These are phyloP conservation scores for Litocranius walleri DNA, from an alignment of 2,113 vertebrate species.

Conservation along the genomic window DNA sequence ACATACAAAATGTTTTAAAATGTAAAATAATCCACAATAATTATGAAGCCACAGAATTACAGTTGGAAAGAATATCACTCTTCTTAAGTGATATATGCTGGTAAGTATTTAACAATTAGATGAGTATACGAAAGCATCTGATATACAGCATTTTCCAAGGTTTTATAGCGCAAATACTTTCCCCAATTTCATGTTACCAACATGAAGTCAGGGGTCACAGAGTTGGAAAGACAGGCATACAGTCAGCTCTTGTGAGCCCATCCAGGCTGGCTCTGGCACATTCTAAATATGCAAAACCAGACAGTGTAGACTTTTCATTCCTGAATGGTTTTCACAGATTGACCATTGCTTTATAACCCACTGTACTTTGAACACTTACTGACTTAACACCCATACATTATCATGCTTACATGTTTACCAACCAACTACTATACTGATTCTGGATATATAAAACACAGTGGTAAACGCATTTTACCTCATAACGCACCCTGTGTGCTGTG, in stretches of 20 bases:
- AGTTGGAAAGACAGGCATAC: too few relatives aligned
- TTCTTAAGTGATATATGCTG: neutral
- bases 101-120: neutral
- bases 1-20: neutral
- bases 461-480: neutral
- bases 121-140: neutral
- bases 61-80: neutral
- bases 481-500: neutral
- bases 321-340: neutral
- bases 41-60: neutral
- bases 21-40: neutral
- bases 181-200: neutral
- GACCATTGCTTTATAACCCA: neutral
- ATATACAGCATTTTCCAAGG: constrained; percentile 4
- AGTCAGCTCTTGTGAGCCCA: neutral
- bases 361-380: neutral
- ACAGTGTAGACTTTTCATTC: neutral
- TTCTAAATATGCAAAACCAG: neutral
- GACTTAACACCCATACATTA: neutral
- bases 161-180: neutral
- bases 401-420: neutral
- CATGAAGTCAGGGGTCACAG: neutral
- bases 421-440: neutral
- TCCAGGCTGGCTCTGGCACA: neutral
- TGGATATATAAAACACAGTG: neutral